Evolutionary conservation across 2,797 vertebrate genomes (phyloP), one percentile per base, ranked within the genome.

Genomic region (Argyrosomus regius): DNA sequence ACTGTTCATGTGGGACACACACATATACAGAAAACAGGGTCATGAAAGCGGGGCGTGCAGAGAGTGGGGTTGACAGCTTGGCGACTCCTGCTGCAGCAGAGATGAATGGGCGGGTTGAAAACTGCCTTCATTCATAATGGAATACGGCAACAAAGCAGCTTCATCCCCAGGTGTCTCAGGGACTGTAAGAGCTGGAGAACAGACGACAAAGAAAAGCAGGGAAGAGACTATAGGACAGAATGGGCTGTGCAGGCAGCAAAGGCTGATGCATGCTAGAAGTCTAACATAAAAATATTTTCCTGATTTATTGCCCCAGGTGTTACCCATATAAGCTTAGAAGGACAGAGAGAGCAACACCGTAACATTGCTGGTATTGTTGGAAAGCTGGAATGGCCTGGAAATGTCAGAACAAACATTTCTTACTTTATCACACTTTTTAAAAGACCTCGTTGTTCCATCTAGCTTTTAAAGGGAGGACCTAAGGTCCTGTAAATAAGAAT

Each of bases 121-220:
- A 85, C 58, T 73, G 86, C 87, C 84, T 89, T 89, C 84, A 94
- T 93, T 94, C 89, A 94, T 91, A 93, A 94, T 90, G 74, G 87
- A 92, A 77, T 5, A 88, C 16, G n/a, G 67, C 68, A 91, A 89
- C 84, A 92, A 87, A 86, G 87, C 82, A 80, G 87, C 72, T 87
- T 76, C 74, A 67, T 82, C 83, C 78, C 82, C 83, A 84, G 88
- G 88, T 88, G 82, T 90, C 66, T 80, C n/a, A 0, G 60, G 35
- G 75, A 85, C 84, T 63, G 22, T 5, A 52, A 35, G 61, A 81
- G 63, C 53, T 6, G 2, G 4, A 64, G 45, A 61, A 63, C 20
- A 63, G 61, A 50, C 52, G 35, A 61, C 24, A 17, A 54, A 72
- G 31, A 28, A 67, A 76, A 59, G 24, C 52, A 60, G 35, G 16